Conservation (phyloP, 2,113 vertebrate genomes). For the Hyperoodon ampullatus region DNA sequence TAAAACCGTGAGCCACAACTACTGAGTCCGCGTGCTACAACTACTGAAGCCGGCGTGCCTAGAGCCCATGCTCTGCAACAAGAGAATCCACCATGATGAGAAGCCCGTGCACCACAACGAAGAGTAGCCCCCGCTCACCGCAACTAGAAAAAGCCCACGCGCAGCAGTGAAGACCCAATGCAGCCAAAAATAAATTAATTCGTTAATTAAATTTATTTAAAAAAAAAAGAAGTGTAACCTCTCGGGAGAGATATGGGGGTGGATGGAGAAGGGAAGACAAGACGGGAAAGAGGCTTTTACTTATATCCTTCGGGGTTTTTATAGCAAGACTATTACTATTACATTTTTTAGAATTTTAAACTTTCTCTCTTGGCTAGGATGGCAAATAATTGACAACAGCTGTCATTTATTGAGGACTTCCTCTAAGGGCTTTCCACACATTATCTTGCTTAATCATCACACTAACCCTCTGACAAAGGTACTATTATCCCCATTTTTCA, state of each 20-base stretch:
- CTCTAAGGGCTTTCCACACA: neutral
- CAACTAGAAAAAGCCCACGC: no score
- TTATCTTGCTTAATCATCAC: neutral
- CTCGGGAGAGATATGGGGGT: neutral
- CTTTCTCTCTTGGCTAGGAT: neutral
- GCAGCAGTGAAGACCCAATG: no score
- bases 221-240: neutral
- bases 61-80: no score
- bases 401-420: neutral
- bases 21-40: no score
- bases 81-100: rapidly evolving
- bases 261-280: neutral
- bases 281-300: neutral
- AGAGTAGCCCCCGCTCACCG: no score
- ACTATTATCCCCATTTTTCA: neutral
- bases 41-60: no score
- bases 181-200: no score
- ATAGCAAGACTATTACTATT: neutral
- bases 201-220: no score
- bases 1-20: no score
- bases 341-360: neutral
- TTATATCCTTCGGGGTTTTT: neutral
- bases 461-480: neutral
- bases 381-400: neutral
- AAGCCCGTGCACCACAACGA: no score